Base-by-base conservation (phyloP, 2,113 vertebrate genomes). In the Heliornis fulica region DNA sequence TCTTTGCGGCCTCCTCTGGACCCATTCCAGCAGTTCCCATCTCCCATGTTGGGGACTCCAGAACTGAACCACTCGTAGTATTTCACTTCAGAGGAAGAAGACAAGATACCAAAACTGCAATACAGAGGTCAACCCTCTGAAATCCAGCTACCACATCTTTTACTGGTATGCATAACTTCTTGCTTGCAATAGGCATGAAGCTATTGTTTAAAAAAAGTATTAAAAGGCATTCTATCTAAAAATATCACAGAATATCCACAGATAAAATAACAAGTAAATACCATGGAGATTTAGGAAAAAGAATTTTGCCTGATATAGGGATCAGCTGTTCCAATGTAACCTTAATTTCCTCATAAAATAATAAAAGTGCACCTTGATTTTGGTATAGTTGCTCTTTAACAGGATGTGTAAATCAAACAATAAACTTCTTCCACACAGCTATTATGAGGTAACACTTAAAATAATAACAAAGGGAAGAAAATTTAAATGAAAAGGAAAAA, bases 81-180 rank as follows among this genome's bases (percentile, higher is more conserved):
- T 74, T 94, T 91, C 90, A 74, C 18, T 46, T 80, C 45, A 70
- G 51, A 11, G 10, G 32, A 82, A 74, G 69, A 76, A 74, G 69
- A 76, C 66, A 15, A 78, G 34, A 83, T 90, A 34, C 26, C 85
- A 76, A 89, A 82, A 53, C n/a, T 68, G 59, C 81, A 77, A 10
- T 4, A 41, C 12, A 11, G 57, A 0, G 2, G 40, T 51, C 51
- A 76, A 70, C 19, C 57, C 43, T 66, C 56, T 68, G 56, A 94
- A 95, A 97, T 83, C 64, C 86, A 97, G 61, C 93, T 93, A 89
- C 31, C 10, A 53, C 13, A 74, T 85, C 66, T 71, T 92, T 65
- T 90, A 95, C 15, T 60, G 59, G 89, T 54, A 51, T 56, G 17
- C 8, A 13, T 17, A 92, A 85, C 43, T 93, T 96, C 66, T 74